These are phyloP conservation scores for Barbus barbus DNA, from an alignment of 2,113 vertebrate genomes.

Conservation along the genomic window DNA sequence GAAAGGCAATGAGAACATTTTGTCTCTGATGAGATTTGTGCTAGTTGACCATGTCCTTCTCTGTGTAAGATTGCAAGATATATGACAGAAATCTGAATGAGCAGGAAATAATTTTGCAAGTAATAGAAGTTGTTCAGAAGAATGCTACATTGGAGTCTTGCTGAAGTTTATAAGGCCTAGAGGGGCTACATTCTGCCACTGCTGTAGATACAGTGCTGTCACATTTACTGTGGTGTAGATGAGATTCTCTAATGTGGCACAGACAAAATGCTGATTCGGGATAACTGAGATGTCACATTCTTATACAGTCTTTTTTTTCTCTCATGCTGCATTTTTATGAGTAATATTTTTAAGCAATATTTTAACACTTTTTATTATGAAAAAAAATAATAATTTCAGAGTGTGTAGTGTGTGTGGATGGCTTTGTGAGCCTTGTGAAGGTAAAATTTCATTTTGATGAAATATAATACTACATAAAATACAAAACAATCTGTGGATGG, in stretches of 20 bases:
- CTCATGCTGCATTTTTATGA: not conserved
- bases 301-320: not conserved
- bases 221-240: not conserved
- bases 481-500: not conserved
- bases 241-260: not conserved
- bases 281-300: not conserved
- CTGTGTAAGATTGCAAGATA: not conserved
- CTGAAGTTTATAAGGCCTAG: not conserved
- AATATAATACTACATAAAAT: too few relatives aligned
- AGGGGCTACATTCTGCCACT: not conserved
- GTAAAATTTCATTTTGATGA: too few relatives aligned
- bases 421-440: too few relatives aligned
- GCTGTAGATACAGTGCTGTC: not conserved
- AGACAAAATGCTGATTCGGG: not conserved
- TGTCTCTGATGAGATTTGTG: not conserved
- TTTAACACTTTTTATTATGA: too few relatives aligned
- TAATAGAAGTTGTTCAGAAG: not conserved
- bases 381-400: too few relatives aligned
- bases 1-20: not conserved
- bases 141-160: not conserved
- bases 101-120: not conserved
- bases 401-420: too few relatives aligned
- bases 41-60: not conserved
- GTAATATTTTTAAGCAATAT: not conserved
- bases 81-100: not conserved